Evolutionary conservation across 2,113 vertebrate species (phyloP).

Genomic region (Leucopternis melanops): DNA sequence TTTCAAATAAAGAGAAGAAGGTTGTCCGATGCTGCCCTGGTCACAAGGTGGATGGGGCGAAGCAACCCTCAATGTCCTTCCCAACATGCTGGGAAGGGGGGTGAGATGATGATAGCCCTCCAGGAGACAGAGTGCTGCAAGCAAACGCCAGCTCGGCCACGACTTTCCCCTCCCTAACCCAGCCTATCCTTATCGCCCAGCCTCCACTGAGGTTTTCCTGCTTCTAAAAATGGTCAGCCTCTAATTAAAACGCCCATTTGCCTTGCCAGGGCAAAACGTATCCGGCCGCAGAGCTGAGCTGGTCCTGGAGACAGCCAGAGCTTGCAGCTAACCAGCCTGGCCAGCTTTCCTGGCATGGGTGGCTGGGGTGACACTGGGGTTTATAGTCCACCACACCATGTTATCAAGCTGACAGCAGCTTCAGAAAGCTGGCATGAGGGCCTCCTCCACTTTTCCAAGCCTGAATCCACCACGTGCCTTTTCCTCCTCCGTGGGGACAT

Average conservation of each 20-base stretch:
- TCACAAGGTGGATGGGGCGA: not conserved
- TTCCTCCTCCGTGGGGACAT: not conserved
- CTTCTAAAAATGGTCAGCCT: slow-evolving; percentile 50
- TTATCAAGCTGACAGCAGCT: not conserved
- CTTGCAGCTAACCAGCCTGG: not conserved
- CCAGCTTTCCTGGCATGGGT: not conserved
- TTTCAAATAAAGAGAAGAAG: not conserved
- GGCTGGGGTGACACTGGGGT: not conserved
- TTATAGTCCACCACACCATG: rapidly evolving
- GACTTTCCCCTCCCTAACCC: not conserved
- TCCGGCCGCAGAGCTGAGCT: not conserved
- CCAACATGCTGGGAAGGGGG: rapidly evolving
- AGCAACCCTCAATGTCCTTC: not conserved
- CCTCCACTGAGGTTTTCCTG: slow-evolving; percentile 38
- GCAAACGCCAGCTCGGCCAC: not conserved
- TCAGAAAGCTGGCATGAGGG: not conserved
- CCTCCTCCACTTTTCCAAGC: not conserved
- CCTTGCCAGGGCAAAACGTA: not conserved
- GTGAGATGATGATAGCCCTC: not conserved
- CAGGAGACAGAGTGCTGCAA: not conserved
- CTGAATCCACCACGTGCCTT: not conserved
- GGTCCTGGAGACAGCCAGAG: not conserved
- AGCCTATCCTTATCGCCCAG: not conserved
- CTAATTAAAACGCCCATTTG: not conserved
- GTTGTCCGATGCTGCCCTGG: not conserved